A percentile compares a stretch with the other conserved stretches of the same genome.
Evolutionary conservation across 2,113 vertebrate genomes (phyloP).

Genomic region (Thermophis baileyi): DNA sequence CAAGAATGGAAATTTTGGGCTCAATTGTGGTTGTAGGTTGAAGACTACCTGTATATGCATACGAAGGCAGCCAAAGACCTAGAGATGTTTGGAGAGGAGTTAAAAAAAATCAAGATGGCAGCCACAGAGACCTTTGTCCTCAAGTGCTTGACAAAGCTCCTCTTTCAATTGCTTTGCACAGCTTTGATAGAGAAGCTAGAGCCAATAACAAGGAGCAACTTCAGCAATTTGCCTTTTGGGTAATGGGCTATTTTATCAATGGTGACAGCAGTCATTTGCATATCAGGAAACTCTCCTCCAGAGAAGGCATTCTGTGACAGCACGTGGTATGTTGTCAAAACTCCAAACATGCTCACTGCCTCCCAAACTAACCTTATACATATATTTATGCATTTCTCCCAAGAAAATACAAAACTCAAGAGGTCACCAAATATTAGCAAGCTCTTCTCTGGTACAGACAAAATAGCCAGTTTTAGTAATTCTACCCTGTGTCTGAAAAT

Average conservation of each 20-base stretch:
- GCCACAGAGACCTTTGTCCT: background rate
- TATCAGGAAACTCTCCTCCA: background rate
- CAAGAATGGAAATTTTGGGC: too few relatives aligned
- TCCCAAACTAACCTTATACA: background rate
- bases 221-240: background rate
- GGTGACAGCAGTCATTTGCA: background rate
- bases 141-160: background rate
- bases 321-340: background rate
- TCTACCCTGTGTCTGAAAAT: background rate
- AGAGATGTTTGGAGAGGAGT: background rate
- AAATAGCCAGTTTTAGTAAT: constrained; percentile 11
- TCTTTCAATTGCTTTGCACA: background rate
- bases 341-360: background rate
- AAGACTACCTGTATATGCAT: too few relatives aligned
- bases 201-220: background rate
- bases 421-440: background rate
- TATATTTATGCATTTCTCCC: background rate
- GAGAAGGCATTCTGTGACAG: background rate
- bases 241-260: background rate
- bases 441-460: background rate
- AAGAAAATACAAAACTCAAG: background rate
- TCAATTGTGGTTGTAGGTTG: too few relatives aligned
- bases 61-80: too few relatives aligned
- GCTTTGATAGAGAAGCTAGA: background rate
- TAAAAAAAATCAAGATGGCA: background rate